Evolutionary conservation across 1,140 invertebrate genomes (phyloP), one percentile per base, ranked within the genome.

Genomic region (Drosophila yakuba): DNA sequence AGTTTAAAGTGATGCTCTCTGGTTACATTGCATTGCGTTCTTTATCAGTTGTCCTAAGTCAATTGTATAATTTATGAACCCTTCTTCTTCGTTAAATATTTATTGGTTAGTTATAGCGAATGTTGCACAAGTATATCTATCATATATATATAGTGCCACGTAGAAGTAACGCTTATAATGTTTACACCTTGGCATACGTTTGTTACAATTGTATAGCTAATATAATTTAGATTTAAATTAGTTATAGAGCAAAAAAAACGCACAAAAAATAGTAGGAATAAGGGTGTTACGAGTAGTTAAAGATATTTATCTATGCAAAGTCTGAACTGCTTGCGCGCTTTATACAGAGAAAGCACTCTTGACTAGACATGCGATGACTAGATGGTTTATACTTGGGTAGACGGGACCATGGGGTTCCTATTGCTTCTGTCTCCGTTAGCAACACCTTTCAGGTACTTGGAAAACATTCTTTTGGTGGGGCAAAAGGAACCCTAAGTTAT

Each of bases 191-290:
- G 51, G 64, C 66, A 71, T 71, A 71, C 58, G 67, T 71, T 71
- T 71, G 69, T 71, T 71, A 71, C 68, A 66, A 71, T 71, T 71
- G 57, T 71, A 71, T 71, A 71, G 35, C 67, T 71, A 69, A 71
- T 45, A 64, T 43, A 71, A 66, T 66, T 51, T 52, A 58, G 66
- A 71, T 71, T 71, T 71, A 44, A 71, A 71, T 66, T 71, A 71
- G 36, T 74, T 58, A 48, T 59, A 36, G 25, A 44, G 63, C 20
- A n/a, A 45, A 20, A 57, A 57, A 41, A 71, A 43, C 20, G 60
- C 61, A 41, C 28, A 51, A 50, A 20, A 15, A 38, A 69, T 54
- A 71, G 45, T 38, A 64, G 25, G 36, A 10, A 5, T 61, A 39
- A 23, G 28, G 43, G 25, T 35, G 28, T 57, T 35, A 58, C 15